A percentile compares a stretch with the other conserved stretches of the same genome.
Evolutionary conservation across 2,113 vertebrate species (phyloP).

Genomic region (Perccottus glenii): DNA sequence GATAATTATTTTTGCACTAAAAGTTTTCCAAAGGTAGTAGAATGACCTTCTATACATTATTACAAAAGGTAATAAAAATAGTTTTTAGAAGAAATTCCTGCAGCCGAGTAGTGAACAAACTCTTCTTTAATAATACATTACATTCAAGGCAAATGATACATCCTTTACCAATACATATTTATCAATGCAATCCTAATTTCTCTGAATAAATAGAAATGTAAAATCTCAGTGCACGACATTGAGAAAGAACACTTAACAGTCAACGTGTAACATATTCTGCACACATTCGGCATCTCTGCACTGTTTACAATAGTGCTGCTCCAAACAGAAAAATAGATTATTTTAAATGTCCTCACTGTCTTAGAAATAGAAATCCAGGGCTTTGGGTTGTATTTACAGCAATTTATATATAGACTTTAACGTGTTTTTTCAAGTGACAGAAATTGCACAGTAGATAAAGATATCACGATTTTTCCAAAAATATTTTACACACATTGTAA

Average conservation of each 20-base stretch:
- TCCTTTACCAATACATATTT: slow-evolving; percentile 77
- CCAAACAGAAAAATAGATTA: slow-evolving; percentile 78
- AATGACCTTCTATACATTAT: too few relatives aligned
- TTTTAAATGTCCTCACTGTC: slow-evolving; percentile 50
- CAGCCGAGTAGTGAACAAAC: slow-evolving; percentile 54
- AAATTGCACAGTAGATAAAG: slow-evolving; percentile 74
- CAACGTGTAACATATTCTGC: slow-evolving; percentile 74
- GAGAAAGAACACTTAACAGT: slow-evolving; percentile 81
- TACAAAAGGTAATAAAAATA: too few relatives aligned
- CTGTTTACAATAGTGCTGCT: slow-evolving; percentile 61
- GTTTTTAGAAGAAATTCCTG: too few relatives aligned
- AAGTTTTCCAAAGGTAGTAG: too few relatives aligned
- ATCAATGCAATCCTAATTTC: slow-evolving; percentile 72
- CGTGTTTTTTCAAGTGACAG: slow-evolving; percentile 58
- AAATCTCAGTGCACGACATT: slow-evolving; percentile 80
- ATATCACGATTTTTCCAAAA: slow-evolving; percentile 64
- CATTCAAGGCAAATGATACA: slow-evolving; percentile 81
- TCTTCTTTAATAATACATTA: slow-evolving; percentile 78
- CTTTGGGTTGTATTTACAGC: slow-evolving; percentile 71
- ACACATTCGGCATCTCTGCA: slow-evolving; percentile 68
- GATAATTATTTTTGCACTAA: too few relatives aligned
- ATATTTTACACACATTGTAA: slow-evolving; percentile 71
- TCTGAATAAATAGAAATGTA: slow-evolving; percentile 70
- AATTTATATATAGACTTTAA: slow-evolving; percentile 60
- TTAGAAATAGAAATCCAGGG: slow-evolving; percentile 72